phyloP scores from a whole-genome alignment of 2,797 vertebrate genomes.

The Pseudocheirus occidentalis region DNA sequence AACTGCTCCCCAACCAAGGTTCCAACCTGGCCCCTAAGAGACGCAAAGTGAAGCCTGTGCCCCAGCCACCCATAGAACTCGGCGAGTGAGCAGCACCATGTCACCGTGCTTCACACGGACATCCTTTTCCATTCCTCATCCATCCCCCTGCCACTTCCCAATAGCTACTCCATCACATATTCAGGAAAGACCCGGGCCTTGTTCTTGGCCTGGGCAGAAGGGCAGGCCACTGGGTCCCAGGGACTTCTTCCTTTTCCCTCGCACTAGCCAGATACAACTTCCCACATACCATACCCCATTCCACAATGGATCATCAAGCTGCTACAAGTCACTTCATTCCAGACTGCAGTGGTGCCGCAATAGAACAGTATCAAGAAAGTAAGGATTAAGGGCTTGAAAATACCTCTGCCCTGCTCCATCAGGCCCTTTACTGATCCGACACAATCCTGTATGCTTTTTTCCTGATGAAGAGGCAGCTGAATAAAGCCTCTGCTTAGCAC shows the following conservation, averaged over 20 bases:
- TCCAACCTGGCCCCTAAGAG: accelerated
- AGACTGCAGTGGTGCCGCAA: not conserved
- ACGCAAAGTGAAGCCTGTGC: not conserved
- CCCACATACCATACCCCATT: not conserved
- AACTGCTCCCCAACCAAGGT: accelerated
- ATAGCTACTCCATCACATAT: not conserved
- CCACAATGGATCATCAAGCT: not conserved
- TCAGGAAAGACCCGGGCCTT: not conserved
- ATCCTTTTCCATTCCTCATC: not conserved
- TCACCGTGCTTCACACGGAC: accelerated
- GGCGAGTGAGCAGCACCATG: accelerated
- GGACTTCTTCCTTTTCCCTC: not conserved
- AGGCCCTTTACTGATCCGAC: not conserved
- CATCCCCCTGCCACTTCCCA: not conserved
- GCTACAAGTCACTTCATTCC: not conserved
- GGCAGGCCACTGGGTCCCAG: not conserved
- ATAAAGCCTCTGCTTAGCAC: not conserved
- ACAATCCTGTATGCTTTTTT: not conserved
- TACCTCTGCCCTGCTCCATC: not conserved
- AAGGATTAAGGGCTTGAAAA: not conserved
- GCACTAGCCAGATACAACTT: not conserved
- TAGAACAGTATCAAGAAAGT: not conserved
- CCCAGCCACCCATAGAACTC: not conserved
- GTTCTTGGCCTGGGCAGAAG: not conserved
- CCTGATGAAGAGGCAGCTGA: not conserved